phyloP scores from a whole-genome alignment of 2,888 invertebrate species.

The Drosophila phalerata region DNA sequence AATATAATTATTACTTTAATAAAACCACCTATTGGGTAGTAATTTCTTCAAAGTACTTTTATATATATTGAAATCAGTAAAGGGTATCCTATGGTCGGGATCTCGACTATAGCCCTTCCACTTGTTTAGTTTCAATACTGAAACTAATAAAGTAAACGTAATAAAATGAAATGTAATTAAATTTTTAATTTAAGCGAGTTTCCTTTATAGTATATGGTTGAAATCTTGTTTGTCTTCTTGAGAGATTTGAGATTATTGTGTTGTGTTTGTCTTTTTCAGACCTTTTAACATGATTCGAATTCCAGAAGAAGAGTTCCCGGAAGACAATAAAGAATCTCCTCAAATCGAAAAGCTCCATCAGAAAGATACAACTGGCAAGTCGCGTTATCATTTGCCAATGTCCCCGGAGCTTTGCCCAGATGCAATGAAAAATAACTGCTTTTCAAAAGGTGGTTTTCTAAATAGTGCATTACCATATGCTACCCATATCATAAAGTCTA shows the following conservation, averaged over 20 bases:
- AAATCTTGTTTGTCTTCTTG: background rate
- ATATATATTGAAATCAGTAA: too few species aligned
- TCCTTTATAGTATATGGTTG: background rate
- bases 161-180: background rate
- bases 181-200: background rate
- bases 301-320: conserved; percentile 66
- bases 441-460: conserved; percentile 46
- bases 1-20: too few species aligned
- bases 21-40: too few species aligned
- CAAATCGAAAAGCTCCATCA: conserved; percentile 43
- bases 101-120: too few species aligned
- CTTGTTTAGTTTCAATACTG: background rate
- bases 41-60: too few species aligned
- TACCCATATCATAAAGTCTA: conserved; percentile 59
- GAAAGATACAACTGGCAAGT: conserved; percentile 55
- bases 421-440: conserved; percentile 53
- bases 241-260: too few species aligned
- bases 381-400: conserved; percentile 57
- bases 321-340: conserved; percentile 55
- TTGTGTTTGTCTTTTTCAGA: conserved; percentile 27
- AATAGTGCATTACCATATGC: conserved; percentile 54
- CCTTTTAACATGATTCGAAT: conserved; percentile 54
- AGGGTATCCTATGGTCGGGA: too few species aligned
- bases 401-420: conserved; percentile 60
- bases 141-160: background rate